Conservation (phyloP, 2,797 vertebrate genomes). For the Tokudaia tokunoshimensis region DNA sequence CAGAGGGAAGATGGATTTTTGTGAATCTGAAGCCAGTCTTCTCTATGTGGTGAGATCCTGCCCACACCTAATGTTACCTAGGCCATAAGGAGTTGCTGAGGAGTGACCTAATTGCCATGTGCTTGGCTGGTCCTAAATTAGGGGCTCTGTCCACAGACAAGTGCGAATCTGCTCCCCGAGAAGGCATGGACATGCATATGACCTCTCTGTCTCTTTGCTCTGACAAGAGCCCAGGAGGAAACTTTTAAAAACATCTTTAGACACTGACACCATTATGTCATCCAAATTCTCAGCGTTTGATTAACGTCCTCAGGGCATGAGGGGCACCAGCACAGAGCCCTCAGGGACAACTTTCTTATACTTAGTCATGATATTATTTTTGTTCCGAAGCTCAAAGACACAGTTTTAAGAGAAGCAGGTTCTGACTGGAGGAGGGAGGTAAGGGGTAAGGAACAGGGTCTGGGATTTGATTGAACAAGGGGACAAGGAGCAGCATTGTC, state of each 20-base stretch:
- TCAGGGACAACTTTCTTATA: constrained; percentile 4
- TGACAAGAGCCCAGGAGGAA: constrained; percentile 16
- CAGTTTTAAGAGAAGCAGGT: neutral
- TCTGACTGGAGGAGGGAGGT: neutral
- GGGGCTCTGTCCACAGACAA: neutral
- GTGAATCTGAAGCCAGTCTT: neutral
- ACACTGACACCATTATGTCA: constrained; percentile 61
- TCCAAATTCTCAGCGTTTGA: constrained; percentile 54
- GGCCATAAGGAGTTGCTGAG: neutral
- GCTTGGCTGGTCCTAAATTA: neutral
- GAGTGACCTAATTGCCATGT: neutral
- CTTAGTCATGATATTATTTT: constrained; percentile 30
- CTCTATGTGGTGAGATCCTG: neutral
- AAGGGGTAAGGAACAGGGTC: neutral
- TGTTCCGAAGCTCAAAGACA: constrained; percentile 4
- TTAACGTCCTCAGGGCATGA: neutral
- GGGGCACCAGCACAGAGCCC: neutral
- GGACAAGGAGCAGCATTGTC: neutral
- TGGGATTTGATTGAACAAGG: neutral
- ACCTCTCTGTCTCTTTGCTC: constrained; percentile 1
- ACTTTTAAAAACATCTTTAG: constrained; percentile 50
- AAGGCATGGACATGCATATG: neutral
- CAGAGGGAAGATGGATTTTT: neutral
- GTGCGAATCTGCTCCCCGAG: neutral
- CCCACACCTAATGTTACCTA: neutral